Percentiles rank a stretch among this genome's conserved stretches.
These are phyloP conservation scores for Listronotus oregonensis DNA, from an alignment of 1,140 invertebrate species.

Conservation along the genomic window DNA sequence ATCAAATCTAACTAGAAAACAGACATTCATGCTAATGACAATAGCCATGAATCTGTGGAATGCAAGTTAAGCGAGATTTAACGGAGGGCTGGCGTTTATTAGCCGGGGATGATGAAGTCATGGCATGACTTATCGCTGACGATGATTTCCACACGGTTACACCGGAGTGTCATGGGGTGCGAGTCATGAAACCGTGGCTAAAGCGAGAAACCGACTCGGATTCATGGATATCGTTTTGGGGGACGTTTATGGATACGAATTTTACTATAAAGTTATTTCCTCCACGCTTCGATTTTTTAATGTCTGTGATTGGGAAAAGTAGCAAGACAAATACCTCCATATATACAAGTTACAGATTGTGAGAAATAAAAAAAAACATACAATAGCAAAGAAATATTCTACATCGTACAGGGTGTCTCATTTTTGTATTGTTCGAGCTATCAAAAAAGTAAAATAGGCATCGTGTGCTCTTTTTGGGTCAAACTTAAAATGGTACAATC, in stretches of 20 bases:
- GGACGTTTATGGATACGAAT: slow-evolving; percentile 26
- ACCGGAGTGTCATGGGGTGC: slow-evolving; percentile 26
- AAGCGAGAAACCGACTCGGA: slow-evolving; percentile 7
- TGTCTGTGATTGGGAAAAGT: too few relatives aligned
- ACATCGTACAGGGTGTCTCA: too few relatives aligned
- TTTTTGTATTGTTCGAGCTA: too few relatives aligned
- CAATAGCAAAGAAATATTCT: too few relatives aligned
- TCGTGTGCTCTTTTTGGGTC: too few relatives aligned
- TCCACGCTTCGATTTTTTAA: too few relatives aligned
- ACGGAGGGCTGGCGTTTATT: slow-evolving; percentile 30
- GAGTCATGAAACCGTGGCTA: slow-evolving; percentile 33
- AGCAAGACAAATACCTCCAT: too few relatives aligned
- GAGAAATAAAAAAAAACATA: too few relatives aligned
- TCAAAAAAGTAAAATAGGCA: too few relatives aligned
- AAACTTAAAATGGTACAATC: too few relatives aligned
- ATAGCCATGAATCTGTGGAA: background rate
- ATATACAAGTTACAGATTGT: too few relatives aligned
- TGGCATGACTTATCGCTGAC: slow-evolving; percentile 47
- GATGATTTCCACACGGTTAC: slow-evolving; percentile 51
- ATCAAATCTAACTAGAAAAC: too few relatives aligned
- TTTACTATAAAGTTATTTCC: slow-evolving; percentile 18
- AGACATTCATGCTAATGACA: background rate
- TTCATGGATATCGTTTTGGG: slow-evolving; percentile 8
- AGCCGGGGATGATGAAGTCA: slow-evolving; percentile 46
- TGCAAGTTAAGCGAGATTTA: slow-evolving; percentile 21